phyloP scores from a whole-genome alignment of 2,797 vertebrate species.

The Poeciliopsis turneri region DNA sequence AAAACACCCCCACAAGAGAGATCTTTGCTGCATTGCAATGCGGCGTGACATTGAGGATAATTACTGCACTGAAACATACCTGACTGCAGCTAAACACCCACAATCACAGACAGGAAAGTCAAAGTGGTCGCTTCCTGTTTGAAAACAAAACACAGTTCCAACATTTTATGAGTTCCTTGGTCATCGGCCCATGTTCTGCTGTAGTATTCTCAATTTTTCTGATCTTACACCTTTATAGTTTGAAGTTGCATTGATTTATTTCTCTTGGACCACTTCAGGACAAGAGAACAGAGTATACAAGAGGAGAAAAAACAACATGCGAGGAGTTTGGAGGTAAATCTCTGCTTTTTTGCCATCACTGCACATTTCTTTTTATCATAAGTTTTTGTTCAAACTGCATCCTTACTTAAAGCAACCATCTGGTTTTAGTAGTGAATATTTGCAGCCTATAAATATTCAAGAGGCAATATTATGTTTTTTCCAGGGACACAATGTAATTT shows the following conservation, averaged over 20 bases:
- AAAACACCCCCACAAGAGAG: conserved; percentile 24
- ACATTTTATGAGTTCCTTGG: not conserved
- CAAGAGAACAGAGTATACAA: not conserved
- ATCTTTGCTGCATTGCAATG: conserved; percentile 72
- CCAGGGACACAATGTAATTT: not conserved
- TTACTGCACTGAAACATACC: conserved; percentile 39
- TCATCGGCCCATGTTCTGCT: not conserved
- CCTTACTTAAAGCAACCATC: not conserved
- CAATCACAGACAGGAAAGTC: conserved; percentile 35
- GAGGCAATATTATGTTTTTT: not conserved
- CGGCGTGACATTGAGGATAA: conserved; percentile 68
- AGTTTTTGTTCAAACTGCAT: not conserved
- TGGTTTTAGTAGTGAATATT: not conserved
- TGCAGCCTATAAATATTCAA: not conserved
- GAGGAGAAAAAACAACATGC: not conserved
- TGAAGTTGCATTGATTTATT: conserved; percentile 7
- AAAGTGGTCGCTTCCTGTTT: conserved; percentile 19
- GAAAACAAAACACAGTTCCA: not conserved
- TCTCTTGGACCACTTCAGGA: not conserved
- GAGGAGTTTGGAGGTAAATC: not conserved
- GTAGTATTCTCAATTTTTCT: not conserved
- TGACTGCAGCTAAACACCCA: conserved; percentile 41
- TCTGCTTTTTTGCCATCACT: not conserved
- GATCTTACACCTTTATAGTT: not conserved
- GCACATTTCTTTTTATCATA: not conserved